Evolutionary conservation across 2,797 vertebrate species (phyloP).

Genomic region (Brotogeris chrysoptera): DNA sequence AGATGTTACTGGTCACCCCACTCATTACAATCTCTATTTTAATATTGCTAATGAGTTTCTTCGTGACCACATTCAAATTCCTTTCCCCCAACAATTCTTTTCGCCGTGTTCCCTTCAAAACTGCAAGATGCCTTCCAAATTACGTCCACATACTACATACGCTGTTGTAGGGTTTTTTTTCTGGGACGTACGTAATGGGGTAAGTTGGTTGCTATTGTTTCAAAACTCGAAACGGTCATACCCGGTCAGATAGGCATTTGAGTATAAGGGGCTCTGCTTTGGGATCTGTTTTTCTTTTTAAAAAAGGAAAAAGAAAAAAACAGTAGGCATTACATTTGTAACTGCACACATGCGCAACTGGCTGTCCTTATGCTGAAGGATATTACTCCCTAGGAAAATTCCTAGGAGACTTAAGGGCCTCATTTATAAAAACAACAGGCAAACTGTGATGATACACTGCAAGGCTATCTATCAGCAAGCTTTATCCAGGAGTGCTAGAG

Average conservation of each 20-base stretch:
- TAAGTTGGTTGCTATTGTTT: slow-evolving; percentile 22
- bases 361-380: background rate
- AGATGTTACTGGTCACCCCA: background rate
- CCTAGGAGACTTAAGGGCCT: background rate
- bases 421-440: background rate
- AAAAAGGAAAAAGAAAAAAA: background rate
- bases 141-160: slow-evolving; percentile 18
- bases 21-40: background rate
- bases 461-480: background rate
- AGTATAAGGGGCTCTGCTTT: background rate
- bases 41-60: background rate
- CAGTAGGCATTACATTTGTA: background rate
- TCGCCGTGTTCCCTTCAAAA: background rate
- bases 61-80: background rate
- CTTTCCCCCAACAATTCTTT: background rate
- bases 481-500: background rate
- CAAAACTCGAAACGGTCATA: background rate
- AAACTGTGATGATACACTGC: background rate
- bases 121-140: slow-evolving; percentile 30
- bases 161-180: background rate
- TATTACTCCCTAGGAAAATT: background rate
- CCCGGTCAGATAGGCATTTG: background rate
- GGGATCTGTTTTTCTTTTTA: background rate
- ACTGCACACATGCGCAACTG: background rate
- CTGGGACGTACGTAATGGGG: background rate